These are phyloP conservation scores for Lemur catta DNA, from an alignment of 2,797 vertebrate species.

Conservation along the genomic window DNA sequence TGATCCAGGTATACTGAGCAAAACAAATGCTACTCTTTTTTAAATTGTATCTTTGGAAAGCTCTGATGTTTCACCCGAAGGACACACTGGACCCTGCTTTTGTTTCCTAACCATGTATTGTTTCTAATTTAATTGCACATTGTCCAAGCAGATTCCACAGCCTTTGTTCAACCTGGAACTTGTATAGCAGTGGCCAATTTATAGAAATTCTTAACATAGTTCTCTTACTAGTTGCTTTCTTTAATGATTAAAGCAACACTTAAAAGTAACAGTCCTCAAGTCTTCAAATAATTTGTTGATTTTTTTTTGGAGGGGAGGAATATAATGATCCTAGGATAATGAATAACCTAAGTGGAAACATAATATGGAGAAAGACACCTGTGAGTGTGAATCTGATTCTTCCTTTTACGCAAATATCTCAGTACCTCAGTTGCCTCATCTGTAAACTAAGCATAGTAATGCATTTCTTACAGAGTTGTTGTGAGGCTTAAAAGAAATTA, in stretches of 20 bases:
- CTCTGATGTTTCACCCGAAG: slow-evolving; percentile 66
- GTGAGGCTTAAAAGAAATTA: background rate
- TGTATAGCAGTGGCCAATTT: background rate
- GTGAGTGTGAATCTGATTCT: background rate
- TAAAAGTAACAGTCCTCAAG: background rate
- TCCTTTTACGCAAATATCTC: background rate
- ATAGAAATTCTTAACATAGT: background rate
- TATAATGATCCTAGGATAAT: background rate
- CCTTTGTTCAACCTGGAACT: background rate
- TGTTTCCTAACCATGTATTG: slow-evolving; percentile 74
- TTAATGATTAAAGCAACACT: background rate
- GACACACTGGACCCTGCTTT: slow-evolving; percentile 60
- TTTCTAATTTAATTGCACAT: slow-evolving; percentile 74
- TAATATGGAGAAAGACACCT: background rate
- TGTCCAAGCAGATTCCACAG: slow-evolving; percentile 58
- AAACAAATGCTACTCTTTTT: slow-evolving; percentile 61
- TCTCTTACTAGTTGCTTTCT: background rate
- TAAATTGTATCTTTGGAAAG: slow-evolving; percentile 66
- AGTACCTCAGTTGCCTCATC: background rate
- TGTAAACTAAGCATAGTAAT: background rate
- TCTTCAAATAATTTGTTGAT: background rate
- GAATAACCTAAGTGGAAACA: background rate
- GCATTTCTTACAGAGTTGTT: background rate
- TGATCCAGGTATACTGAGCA: slow-evolving; percentile 53
- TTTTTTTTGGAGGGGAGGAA: background rate